Base-by-base conservation (phyloP, 2,797 vertebrate genomes). In the Cryptoblepharus egeriae region DNA sequence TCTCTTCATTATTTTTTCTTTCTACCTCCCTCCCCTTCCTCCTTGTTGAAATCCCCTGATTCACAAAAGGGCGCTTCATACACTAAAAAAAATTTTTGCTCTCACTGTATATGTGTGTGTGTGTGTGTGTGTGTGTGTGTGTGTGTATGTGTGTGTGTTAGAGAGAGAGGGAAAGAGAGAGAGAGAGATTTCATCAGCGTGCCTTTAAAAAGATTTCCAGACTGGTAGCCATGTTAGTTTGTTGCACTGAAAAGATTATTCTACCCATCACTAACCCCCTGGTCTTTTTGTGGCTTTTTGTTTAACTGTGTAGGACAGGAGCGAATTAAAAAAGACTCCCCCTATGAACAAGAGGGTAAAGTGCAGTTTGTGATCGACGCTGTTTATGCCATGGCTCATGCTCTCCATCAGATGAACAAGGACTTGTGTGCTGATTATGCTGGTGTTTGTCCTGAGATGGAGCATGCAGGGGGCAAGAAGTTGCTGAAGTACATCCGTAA, bases 311-410 rank as follows among this genome's bases (percentile, higher is more conserved):
- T 95, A 99, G 98, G 98, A 74, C 97, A 98, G 94, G 98, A 99
- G 93, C 96, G 98, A 81, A 99, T 99, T 64, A 98, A 98, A 75
- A 97, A 96, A 28, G 97, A 99, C 93, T 99, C 98, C 18, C 97
- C 94, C 88, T 99, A 99, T 26, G 98, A 99, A 93, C 98, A 99
- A 94, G 99, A 99, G 84, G 98, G 98, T 45, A 98, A 99, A 95
- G 99, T 99, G 80, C 99, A 99, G 95, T 99, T 99, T n/a, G 99
- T 99, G 91, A 98, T 99, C 30, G 99, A 99, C 0, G 98, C 98
- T 0, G 98, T 99, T 77, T 99, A 99, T 0, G 96, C 98, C 58
- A 99, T 99, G 97, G 99, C 99, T 9, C 98, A 99, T 1, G 98
- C 98, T 0, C 97, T 99, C 16, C 99, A 99, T 93, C 97, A 96